phyloP scores from a whole-genome alignment of 2,797 vertebrate species.

The Enteromius paludinosus region DNA sequence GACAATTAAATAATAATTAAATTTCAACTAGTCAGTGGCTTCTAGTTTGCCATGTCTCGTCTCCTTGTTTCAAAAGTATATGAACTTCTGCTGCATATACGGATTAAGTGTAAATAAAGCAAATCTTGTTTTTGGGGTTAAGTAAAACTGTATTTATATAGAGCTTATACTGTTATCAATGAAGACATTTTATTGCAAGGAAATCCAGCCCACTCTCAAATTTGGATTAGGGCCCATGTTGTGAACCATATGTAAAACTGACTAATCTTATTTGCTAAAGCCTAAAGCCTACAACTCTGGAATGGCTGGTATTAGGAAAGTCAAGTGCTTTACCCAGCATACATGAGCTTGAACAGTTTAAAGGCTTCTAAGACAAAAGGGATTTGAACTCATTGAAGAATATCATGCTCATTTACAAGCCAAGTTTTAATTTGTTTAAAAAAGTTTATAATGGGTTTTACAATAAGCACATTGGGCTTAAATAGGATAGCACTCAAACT shows the following conservation, averaged over 20 bases:
- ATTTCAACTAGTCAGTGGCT: not conserved
- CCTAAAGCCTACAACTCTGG: slow-evolving; percentile 36
- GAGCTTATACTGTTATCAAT: slow-evolving; percentile 33
- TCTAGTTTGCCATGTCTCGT: not conserved
- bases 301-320: slow-evolving; percentile 47
- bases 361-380: slow-evolving; percentile 52
- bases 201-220: slow-evolving; percentile 50
- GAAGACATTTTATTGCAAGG: slow-evolving; percentile 30
- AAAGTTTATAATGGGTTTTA: slow-evolving; percentile 14
- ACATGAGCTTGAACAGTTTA: slow-evolving; percentile 50
- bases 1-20: not conserved
- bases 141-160: slow-evolving; percentile 21
- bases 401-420: slow-evolving; percentile 15
- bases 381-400: slow-evolving; percentile 45
- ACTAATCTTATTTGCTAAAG: slow-evolving; percentile 62
- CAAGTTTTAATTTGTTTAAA: slow-evolving; percentile 22
- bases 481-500: not conserved
- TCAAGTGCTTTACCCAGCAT: slow-evolving; percentile 52
- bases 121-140: slow-evolving; percentile 32
- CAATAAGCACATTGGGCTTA: not conserved
- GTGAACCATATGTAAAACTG: slow-evolving; percentile 62
- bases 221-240: slow-evolving; percentile 47
- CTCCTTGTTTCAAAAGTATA: not conserved
- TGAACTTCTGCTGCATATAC: not conserved
- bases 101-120: slow-evolving; percentile 31